Evolutionary conservation across 92 coral and sea anemone genomes (phyloP).

Genomic region (Bergia puertoricense): DNA sequence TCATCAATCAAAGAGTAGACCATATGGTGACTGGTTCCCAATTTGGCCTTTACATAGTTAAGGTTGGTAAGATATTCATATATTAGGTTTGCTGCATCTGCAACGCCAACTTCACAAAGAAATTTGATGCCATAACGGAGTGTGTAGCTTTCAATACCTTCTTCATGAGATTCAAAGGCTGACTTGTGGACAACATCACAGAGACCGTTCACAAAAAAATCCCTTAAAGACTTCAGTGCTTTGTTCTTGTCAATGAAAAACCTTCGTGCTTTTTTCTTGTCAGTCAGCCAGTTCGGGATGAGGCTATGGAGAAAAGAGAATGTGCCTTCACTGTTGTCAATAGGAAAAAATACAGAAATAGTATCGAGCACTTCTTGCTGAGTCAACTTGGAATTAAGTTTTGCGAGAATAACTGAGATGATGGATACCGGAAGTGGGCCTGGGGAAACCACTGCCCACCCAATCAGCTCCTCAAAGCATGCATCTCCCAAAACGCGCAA

Average conservation of each 20-base stretch:
- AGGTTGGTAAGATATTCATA: conserved; percentile 28
- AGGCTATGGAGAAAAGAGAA: conserved; percentile 44
- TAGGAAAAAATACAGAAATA: conserved; percentile 19
- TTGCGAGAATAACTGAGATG: conserved; percentile 4
- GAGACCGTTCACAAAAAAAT: neutral
- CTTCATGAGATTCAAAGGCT: neutral
- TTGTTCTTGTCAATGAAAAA: conserved; percentile 17
- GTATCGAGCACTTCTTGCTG: conserved; percentile 12
- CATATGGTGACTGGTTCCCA: neutral
- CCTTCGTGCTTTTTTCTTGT: conserved; percentile 5
- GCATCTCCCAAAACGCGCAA: conserved; percentile 1
- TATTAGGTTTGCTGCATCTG: neutral
- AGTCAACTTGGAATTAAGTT: neutral
- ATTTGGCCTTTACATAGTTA: conserved; percentile 21
- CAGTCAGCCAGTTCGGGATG: conserved; percentile 37
- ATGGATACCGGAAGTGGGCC: conserved; percentile 37
- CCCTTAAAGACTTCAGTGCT: conserved; percentile 4
- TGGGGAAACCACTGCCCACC: conserved; percentile 42
- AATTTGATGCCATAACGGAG: conserved; percentile 8
- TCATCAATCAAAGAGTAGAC: conserved; percentile 12
- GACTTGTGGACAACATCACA: neutral
- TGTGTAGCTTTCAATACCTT: neutral
- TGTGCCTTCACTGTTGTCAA: conserved; percentile 13
- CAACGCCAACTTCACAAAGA: neutral
- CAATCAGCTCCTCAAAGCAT: conserved; percentile 36